Evolutionary conservation across 1,140 invertebrate genomes (phyloP).

Genomic region (Drosophila rhopaloa): DNA sequence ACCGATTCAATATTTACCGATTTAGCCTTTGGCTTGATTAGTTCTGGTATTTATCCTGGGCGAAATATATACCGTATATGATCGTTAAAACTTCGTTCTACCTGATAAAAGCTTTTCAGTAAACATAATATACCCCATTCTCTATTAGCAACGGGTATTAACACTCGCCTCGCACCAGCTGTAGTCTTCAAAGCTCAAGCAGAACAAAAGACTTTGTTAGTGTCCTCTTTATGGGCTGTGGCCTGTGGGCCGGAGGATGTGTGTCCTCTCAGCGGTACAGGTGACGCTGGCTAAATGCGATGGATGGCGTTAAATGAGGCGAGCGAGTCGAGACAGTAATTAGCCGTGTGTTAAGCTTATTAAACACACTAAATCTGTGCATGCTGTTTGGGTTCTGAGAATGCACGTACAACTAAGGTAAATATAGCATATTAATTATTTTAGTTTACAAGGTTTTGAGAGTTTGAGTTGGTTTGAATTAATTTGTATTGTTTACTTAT

Average conservation of each 20-base stretch:
- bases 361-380: neutral
- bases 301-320: slow-evolving; percentile 6
- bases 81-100: no score
- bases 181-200: slow-evolving; percentile 40
- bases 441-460: no score
- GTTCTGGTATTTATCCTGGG: no score
- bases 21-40: no score
- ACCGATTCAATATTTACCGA: no score
- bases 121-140: no score
- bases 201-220: slow-evolving; percentile 71
- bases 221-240: slow-evolving; percentile 44
- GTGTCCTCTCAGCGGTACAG: slow-evolving; percentile 33
- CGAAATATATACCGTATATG: no score
- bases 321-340: neutral
- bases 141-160: neutral
- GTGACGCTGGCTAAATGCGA: slow-evolving; percentile 16
- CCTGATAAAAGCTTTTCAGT: no score
- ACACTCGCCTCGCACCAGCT: slow-evolving; percentile 19
- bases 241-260: neutral
- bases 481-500: no score
- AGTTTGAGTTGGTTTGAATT: no score
- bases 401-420: no score
- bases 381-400: neutral
- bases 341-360: neutral
- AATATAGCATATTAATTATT: no score